Evolutionary conservation across 2,797 vertebrate genomes (phyloP), one percentile per base, ranked within the genome.

Genomic region (Pseudochaenichthys georgianus): DNA sequence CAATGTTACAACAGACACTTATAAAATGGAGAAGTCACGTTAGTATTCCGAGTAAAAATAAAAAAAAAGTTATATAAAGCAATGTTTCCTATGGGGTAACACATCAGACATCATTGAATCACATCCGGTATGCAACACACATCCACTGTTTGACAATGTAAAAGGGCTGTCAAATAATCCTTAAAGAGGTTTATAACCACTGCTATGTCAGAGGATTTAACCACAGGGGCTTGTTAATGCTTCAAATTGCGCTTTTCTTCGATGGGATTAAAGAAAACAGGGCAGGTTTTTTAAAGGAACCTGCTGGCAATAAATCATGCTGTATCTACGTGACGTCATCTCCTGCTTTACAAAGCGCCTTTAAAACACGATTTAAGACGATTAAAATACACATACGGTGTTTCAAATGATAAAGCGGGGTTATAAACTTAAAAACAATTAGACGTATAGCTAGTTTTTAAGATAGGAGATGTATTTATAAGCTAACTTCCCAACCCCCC

Each of bases 401-500:
- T 3, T 12, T 0, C 2, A 21, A 11, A 2, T 23, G 13, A 9
- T 5, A 1, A 5, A 10, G 57, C 0, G 2, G 17, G 34, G 1
- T 8, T 15, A 0, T 1, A 21, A 5, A 16, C 15, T 17, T 2
- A 2, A 2, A 23, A 70, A 75, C 55, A 3, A 4, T 8, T 7
- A 28, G 12, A 7, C 43, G 67, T 55, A 0, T 0, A 3, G 47
- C 1, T 60, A 12, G 47, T 85, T 87, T 82, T 61, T 0, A 13
- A 55, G 78, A 75, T 31, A 19, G 50, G 23, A 61, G 81, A 83
- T 84, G 82, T 81, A 89, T 89, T 89, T 87, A 86, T 85, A 12
- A 84, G 88, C 77, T 1, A 85, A 88, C 75, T 86, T 90, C 93
- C 94, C 93, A 90, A 92, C 93, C 94, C 93, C 93, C 94, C 88